Evolutionary conservation across 2,888 invertebrate genomes (phyloP), one percentile per base, ranked within the genome.

Genomic region (Chironomus tentans): DNA sequence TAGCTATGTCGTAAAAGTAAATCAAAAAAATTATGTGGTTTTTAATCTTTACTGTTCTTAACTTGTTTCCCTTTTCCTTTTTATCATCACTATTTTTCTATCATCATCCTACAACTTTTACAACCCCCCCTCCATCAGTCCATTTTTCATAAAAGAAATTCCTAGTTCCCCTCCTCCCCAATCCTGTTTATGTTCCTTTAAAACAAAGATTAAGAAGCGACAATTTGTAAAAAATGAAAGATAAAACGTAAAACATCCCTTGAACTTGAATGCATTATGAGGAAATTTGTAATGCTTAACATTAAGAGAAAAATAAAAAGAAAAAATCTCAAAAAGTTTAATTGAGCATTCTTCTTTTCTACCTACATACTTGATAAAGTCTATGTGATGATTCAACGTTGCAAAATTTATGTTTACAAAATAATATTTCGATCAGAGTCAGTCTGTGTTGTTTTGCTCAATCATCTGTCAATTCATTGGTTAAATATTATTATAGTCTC

Each of bases 1-100:
- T 74, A 28, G 74, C 74, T 21, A 65, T 74, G 65, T 68, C 74
- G 22, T 74, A 74, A 74, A 72, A 65, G n/a, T 13, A 65, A 65
- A 18, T 65, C 13, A 18, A 65, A 56, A 56, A n/a, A 50, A 56
- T 18, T 38, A 38, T 38, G 15, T 56, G n/a, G n/a, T 56, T 56
- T 56, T 56, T 18, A 18, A 18, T 56, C 18, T 56, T 56, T 56
- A 7, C 56, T 18, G 15, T 56, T 56, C 15, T 18, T 18, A 56
- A 18, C 56, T 7, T 56, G 56, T 56, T 18, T 50, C 50, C 15
- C n/a, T n/a, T 2, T 10, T 38, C 50, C 15, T 50, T 50, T 50
- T 56, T 56, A 18, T 56, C 5, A 56, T 56, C 6, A 56, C 18
- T 56, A 56, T 56, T 18, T 5, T 5, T 15, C 56, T 15, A 4